Conservation (phyloP, 2,888 invertebrate species). For the Ypsolopha scabrella region DNA sequence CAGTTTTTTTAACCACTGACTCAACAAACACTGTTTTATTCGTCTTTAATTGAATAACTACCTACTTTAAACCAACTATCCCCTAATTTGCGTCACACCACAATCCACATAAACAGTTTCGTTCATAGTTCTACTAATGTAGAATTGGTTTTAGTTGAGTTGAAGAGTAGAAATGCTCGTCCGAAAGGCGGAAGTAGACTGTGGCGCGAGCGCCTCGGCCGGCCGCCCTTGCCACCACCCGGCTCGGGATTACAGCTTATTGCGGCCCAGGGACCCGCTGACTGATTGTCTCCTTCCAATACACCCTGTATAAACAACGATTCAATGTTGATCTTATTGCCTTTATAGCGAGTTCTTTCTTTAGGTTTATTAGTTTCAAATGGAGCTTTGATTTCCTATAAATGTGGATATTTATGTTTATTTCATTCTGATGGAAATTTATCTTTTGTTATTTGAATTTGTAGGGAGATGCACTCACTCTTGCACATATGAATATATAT, state of each 20-base stretch:
- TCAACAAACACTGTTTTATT: too few species aligned
- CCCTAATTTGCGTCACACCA: too few species aligned
- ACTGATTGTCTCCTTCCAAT: constrained; percentile 44
- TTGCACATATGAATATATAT: too few species aligned
- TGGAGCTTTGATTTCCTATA: background rate
- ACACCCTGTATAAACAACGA: constrained; percentile 54
- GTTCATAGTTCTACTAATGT: background rate
- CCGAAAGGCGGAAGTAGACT: constrained; percentile 33
- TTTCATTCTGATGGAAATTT: too few species aligned
- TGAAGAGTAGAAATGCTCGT: constrained; percentile 17
- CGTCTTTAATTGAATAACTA: too few species aligned
- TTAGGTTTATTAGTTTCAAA: constrained; percentile 5
- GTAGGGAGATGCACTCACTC: too few species aligned
- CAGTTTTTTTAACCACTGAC: too few species aligned
- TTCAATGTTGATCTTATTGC: constrained; percentile 47
- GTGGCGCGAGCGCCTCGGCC: constrained; percentile 37
- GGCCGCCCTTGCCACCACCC: constrained; percentile 36
- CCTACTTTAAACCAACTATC: too few species aligned
- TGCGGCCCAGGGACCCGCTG: constrained; percentile 44
- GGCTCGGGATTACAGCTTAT: constrained; percentile 54
- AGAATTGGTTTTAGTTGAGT: background rate
- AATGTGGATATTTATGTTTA: too few species aligned
- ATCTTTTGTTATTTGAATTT: too few species aligned
- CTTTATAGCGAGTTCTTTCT: constrained; percentile 17
- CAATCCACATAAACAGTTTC: background rate